Conservation (phyloP, 2,113 vertebrate species). For the Pomatorhinus ruficollis region DNA sequence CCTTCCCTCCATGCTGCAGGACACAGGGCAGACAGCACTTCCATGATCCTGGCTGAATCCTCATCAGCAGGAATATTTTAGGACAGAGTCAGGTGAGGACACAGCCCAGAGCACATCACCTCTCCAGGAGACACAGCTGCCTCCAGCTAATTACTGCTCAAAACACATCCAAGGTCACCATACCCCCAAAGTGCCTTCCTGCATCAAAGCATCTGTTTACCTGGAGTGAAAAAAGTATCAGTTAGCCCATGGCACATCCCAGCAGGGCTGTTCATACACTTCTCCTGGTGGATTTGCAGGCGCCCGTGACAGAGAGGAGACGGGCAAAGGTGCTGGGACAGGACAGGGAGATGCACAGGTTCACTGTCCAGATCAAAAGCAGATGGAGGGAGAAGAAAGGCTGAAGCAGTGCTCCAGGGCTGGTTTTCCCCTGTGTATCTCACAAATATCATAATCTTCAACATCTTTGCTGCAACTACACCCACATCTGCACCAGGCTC, state of each 20-base stretch:
- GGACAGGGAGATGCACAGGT: rapidly evolving
- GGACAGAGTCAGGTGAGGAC: neutral
- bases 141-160: neutral
- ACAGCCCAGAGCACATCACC: neutral
- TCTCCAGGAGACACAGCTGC: neutral
- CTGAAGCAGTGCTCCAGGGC: neutral
- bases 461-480: neutral
- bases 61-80: neutral
- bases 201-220: neutral
- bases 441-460: neutral
- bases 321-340: neutral
- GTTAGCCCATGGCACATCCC: neutral
- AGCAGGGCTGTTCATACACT: neutral
- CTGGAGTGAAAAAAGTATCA: neutral
- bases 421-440: neutral
- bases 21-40: neutral
- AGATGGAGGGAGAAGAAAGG: neutral
- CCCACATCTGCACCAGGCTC: neutral
- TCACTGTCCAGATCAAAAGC: neutral
- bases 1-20: neutral
- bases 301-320: neutral
- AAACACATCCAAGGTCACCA: neutral
- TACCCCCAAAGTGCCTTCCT: neutral
- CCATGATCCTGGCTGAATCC: neutral
- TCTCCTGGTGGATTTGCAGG: neutral